Evolutionary conservation across 1,140 invertebrate genomes (phyloP), one percentile per base, ranked within the genome.

Genomic region (Frieseomelitta varia): DNA sequence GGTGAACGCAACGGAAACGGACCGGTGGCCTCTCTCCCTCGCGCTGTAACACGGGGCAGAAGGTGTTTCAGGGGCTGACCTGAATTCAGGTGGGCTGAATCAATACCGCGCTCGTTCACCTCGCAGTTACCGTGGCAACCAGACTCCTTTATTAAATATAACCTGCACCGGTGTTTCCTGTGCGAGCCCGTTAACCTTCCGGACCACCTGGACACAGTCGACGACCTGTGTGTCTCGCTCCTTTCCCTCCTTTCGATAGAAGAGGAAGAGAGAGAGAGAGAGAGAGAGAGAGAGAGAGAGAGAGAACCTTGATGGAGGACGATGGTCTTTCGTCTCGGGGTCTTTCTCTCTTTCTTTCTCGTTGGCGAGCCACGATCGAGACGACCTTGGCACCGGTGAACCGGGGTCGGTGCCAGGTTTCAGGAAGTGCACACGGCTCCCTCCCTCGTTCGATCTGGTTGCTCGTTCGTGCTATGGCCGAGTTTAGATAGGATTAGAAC

Each of bases 41-140:
- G 24, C 24, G 58, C 58, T 76, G 81, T 85, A 55, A 85, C 92
- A 86, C 87, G 89, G 91, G 86, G 89, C 92, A 86, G 91, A 92
- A 94, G 92, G 91, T 90, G 93, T 92, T 94, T 94, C 93, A 94
- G 94, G 93, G 91, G 93, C 90, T 95, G 94, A 94, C 94, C 94
- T 95, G 94, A 95, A 95, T 95, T 95, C 94, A 95, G 94, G 94
- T 94, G 93, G 93, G 92, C 93, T 91, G 92, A 94, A 95, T 95
- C 94, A 94, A 95, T 95, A 95, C 93, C 85, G 94, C 92, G 82
- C 87, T 88, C 93, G 93, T 93, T 94, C 94, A 93, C 92, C 94
- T 94, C 93, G 85, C 90, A 88, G 94, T 94, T 94, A 88, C 94
- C 93, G 87, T 94, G 90, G 92, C 92, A 92, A 95, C 94, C 92